Base-by-base conservation (phyloP, 2,888 invertebrate species). In the Eumacrocentrus americanus region DNA sequence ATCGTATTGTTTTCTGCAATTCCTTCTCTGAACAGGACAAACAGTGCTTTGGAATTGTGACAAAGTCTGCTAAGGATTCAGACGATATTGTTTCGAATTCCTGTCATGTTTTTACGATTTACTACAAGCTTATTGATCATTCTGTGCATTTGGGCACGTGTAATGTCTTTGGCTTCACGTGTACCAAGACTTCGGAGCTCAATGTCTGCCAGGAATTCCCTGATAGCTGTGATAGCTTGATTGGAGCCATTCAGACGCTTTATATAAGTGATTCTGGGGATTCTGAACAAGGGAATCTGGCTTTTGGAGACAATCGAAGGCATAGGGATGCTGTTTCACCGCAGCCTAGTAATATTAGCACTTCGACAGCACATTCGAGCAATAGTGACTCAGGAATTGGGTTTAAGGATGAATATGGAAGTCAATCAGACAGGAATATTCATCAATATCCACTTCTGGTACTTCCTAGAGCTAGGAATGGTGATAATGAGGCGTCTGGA, bases 331-430 rank as follows among this genome's bases (percentile, higher is more conserved):
- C 78, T 1, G 74, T 78, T 71, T 94, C 94, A 0, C 93, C 94
- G 0, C 93, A 93, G 69, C 93, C 92, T 0, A 93, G 92, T 76
- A 89, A 89, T 72, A 88, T 91, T 63, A 92, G 91, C 72, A 91
- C 91, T 68, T 86, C 90, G 6, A 90, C 90, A 0, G 89, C 89
- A 0, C 91, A 92, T 16, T 95, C 94, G 0, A 95, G 94, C 70
- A 96, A 95, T 79, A 95, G 95, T 58, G 97, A 97, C 78, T 96
- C 95, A 1, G 96, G 97, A 0, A 95, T 97, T 62, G 96, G 96
- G 0, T 95, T 95, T 72, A 88, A 94, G 66, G 95, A 95, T 71
- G 94, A 95, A 71, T 91, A 91, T 71, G 88, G 91, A 7, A 91
- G 91, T 72, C 88, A 92, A 53, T 91, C 91, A 0, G 93, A 92